Conservation (phyloP, 2,888 invertebrate species). For the Caprella mutica region DNA sequence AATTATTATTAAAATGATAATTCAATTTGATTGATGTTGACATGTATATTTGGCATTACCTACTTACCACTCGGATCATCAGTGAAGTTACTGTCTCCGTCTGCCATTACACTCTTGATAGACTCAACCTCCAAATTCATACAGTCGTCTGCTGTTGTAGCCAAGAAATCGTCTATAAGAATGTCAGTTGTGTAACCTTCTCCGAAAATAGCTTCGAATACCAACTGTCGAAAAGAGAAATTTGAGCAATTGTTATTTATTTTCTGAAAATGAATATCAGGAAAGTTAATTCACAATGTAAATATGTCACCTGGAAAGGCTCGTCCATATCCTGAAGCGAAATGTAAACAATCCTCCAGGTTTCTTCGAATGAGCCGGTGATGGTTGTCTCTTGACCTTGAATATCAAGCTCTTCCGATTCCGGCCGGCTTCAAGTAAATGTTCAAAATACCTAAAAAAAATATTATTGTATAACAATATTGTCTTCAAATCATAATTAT, state of each 20-base stretch:
- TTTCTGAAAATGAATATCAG: too few relatives aligned
- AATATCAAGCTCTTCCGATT: constrained; percentile 18
- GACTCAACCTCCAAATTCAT: constrained; percentile 26
- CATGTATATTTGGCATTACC: too few relatives aligned
- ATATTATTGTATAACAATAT: too few relatives aligned
- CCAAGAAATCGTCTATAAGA: constrained; percentile 65
- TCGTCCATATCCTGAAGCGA: constrained; percentile 12
- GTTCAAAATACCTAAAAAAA: constrained; percentile 36
- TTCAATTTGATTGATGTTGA: too few relatives aligned
- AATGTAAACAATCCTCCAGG: constrained; percentile 3
- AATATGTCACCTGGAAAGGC: constrained; percentile 5
- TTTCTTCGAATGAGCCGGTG: neutral
- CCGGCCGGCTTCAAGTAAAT: constrained; percentile 37
- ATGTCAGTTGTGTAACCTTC: constrained; percentile 58
- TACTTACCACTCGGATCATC: too few relatives aligned
- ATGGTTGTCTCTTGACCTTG: neutral
- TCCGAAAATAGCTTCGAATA: constrained; percentile 63
- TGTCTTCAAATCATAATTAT: too few relatives aligned
- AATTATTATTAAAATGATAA: too few relatives aligned
- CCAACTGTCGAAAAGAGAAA: constrained; percentile 48
- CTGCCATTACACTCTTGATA: too few relatives aligned
- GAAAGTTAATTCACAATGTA: too few relatives aligned
- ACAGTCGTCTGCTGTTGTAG: constrained; percentile 52
- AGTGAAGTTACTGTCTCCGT: too few relatives aligned
- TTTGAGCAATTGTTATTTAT: too few relatives aligned